Conservation (phyloP, 2,113 vertebrate genomes). For the Phyllostomus hastatus region DNA sequence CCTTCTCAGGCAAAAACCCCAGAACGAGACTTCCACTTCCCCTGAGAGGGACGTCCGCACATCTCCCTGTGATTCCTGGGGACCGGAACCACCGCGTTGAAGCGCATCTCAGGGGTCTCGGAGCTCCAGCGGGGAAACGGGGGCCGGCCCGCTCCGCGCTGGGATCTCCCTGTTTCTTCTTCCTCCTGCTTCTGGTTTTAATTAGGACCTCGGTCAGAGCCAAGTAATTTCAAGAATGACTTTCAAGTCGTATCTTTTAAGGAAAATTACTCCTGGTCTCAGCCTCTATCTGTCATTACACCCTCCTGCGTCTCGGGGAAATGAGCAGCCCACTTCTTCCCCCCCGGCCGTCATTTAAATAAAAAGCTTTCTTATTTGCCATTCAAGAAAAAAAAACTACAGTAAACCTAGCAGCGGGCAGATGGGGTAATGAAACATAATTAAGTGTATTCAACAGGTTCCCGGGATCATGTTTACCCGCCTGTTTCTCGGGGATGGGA, state of each 20-base stretch:
- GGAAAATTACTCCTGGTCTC: slow-evolving; percentile 70
- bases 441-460: slow-evolving; percentile 67
- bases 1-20: background rate
- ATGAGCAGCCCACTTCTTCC: slow-evolving; percentile 80
- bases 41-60: background rate
- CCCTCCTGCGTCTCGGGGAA: slow-evolving; percentile 70
- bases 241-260: slow-evolving; percentile 67
- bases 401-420: slow-evolving; percentile 73
- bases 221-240: slow-evolving; percentile 58
- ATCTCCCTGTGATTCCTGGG: background rate
- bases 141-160: background rate
- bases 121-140: rapidly evolving
- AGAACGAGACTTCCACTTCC: background rate
- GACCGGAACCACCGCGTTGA: background rate
- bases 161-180: background rate
- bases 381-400: slow-evolving; percentile 73
- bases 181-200: slow-evolving; percentile 52
- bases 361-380: slow-evolving; percentile 77
- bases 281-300: slow-evolving; percentile 77
- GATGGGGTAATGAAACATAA: slow-evolving; percentile 76
- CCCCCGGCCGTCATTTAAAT: slow-evolving; percentile 75
- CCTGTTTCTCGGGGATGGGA: background rate
- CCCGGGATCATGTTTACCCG: slow-evolving; percentile 54
- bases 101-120: background rate
- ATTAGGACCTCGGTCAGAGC: slow-evolving; percentile 51